Conservation (phyloP, 2,797 vertebrate genomes). For the Premnoplex brunnescens region DNA sequence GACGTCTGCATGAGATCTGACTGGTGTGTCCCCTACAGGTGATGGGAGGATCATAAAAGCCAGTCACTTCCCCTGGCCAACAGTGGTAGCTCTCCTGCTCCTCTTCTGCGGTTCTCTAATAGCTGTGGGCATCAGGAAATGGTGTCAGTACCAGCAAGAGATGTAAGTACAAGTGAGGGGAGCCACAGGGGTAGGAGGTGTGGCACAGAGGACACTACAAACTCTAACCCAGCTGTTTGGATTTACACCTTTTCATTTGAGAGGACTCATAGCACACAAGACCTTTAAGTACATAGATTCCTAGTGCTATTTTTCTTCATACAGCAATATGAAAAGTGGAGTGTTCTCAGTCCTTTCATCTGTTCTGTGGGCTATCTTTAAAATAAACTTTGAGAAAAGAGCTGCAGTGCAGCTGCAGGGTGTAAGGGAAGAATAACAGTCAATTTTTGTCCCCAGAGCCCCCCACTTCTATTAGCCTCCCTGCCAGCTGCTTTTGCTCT, state of each 20-base stretch:
- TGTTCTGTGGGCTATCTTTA: neutral
- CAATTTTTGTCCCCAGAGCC: neutral
- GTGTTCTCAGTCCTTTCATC: neutral
- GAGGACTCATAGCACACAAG: rapidly evolving
- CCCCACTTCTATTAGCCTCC: neutral
- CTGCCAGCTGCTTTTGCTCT: neutral
- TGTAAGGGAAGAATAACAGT: neutral
- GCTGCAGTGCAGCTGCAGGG: neutral
- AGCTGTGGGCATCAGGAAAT: slow-evolving; percentile 66
- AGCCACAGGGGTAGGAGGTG: neutral
- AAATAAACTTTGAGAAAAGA: slow-evolving; percentile 14
- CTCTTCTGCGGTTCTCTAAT: slow-evolving; percentile 39
- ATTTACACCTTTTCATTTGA: neutral
- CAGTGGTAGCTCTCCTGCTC: slow-evolving; percentile 47
- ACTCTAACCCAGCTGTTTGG: neutral
- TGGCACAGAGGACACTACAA: neutral
- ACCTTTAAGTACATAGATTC: neutral
- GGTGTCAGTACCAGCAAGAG: slow-evolving; percentile 73
- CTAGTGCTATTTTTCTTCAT: neutral
- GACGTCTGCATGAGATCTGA: rapidly evolving
- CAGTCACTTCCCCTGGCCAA: slow-evolving; percentile 52
- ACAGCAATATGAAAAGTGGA: neutral
- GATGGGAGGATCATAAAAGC: neutral
- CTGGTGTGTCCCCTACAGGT: neutral
- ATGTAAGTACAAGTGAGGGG: slow-evolving; percentile 65